Conservation (phyloP, 2,888 invertebrate species). For the Pycnomerus fuliginosus region DNA sequence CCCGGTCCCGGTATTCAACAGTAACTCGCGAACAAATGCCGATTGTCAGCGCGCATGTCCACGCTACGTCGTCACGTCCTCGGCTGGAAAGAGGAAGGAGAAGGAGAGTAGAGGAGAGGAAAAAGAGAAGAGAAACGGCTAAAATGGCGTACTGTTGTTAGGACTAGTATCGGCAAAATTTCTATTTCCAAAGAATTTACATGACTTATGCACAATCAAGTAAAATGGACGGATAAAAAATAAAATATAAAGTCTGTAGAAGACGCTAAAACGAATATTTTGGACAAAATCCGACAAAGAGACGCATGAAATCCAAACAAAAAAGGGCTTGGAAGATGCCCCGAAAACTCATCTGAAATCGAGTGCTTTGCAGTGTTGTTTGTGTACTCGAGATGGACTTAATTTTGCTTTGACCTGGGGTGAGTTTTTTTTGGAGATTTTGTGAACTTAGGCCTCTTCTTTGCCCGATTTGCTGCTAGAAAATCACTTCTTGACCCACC, state of each 20-base stretch:
- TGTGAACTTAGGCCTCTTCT: constrained; percentile 6
- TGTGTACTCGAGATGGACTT: constrained; percentile 18
- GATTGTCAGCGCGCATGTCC: no score
- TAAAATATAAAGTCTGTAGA: constrained; percentile 17
- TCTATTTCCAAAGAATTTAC: constrained; percentile 42
- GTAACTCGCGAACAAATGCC: no score
- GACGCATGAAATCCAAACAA: constrained; percentile 24
- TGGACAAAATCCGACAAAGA: constrained; percentile 25
- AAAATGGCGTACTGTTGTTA: constrained; percentile 51
- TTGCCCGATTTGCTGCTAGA: constrained; percentile 27
- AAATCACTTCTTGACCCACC: constrained; percentile 42
- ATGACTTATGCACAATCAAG: constrained; percentile 51
- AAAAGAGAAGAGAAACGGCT: no score
- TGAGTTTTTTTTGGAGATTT: constrained; percentile 34
- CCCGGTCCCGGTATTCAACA: no score
- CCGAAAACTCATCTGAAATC: constrained; percentile 26
- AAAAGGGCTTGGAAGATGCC: constrained; percentile 29
- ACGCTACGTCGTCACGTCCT: no score
- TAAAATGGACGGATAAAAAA: constrained; percentile 39
- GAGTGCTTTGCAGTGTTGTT: constrained; percentile 32
- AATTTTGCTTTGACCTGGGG: constrained; percentile 28
- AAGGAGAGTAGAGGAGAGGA: no score
- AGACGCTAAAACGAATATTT: constrained; percentile 27
- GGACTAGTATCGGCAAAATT: constrained; percentile 46
- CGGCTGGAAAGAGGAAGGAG: no score